phyloP scores from a whole-genome alignment of 2,113 vertebrate species.

The Proteles cristata region DNA sequence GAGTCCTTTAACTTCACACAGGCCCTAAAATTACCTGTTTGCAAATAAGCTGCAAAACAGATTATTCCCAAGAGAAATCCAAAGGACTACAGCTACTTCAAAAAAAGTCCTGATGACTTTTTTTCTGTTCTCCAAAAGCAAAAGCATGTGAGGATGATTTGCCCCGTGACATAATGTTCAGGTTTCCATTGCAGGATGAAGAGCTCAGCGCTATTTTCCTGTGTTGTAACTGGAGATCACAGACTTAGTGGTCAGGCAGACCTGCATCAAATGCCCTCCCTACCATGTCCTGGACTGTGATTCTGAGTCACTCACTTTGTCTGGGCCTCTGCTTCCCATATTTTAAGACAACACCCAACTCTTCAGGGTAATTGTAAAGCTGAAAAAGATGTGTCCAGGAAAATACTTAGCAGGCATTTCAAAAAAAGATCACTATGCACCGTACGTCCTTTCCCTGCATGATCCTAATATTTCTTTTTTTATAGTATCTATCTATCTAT shows the following conservation, averaged over 20 bases:
- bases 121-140: background rate
- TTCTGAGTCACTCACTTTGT: background rate
- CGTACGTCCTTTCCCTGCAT: background rate
- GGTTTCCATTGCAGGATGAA: fast-evolving
- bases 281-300: background rate
- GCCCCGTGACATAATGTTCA: background rate
- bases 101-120: background rate
- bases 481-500: too few relatives aligned
- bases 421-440: background rate
- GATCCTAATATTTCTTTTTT: background rate
- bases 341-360: background rate
- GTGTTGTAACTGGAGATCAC: background rate
- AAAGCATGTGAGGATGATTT: background rate
- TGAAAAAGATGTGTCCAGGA: background rate
- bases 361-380: background rate
- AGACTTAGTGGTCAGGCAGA: background rate
- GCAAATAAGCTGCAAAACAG: background rate
- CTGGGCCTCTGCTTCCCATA: background rate
- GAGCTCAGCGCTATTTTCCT: background rate
- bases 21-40: background rate
- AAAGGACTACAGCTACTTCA: background rate
- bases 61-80: background rate
- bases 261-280: background rate
- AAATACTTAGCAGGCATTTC: background rate
- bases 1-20: background rate